Evolutionary conservation across 2,797 vertebrate species (phyloP), one percentile per base, ranked within the genome.

Genomic region (Monodelphis domestica): DNA sequence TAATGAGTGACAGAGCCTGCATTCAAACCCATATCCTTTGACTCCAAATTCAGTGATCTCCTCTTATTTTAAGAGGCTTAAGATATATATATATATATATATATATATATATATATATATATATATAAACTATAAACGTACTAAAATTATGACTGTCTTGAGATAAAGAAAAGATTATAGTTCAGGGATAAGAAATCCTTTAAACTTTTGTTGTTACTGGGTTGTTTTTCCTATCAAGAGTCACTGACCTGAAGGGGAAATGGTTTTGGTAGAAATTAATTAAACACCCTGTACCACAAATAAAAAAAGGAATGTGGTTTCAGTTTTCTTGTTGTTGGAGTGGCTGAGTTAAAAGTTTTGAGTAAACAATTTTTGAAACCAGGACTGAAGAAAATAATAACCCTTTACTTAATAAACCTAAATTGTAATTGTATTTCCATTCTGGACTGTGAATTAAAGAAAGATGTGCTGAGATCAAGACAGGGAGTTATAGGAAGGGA

Each of bases 321-420:
- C 21, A 45, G 21, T 45, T 78, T 78, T 78, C 70, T 70, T 84
- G n/a, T 91, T 38, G 70, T 5, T 91, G 89, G 89, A 50, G 92
- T 93, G 87, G 93, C 45, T 92, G 93, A 28, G n/a, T 94, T 88
- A 51, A 54, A 96, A 94, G 88, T 94, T 96, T 93, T 57, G 63
- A 17, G 57, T 93, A 89, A 92, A 33, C 54, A 94, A 30, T 94
- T 96, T 89, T 93, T 91, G 50, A 53, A 3, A 50, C 24, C 78
- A 89, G 59, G 29, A 54, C 92, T 96, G 56, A 70, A 57, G 92
- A 53, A 95, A 89, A 38, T 91, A 93, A 97, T 95, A 94, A 84
- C 38, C 38, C n/a, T 88, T 94, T 24, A 51, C 33, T 90, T 51
- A 94, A 90, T 91, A 92, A 95, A 57, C 91, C 87, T 63, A 38